Percentiles rank a stretch among this genome's conserved stretches.
Evolutionary conservation across 1,140 invertebrate species (phyloP).

Genomic region (Lepidurus arcticus): DNA sequence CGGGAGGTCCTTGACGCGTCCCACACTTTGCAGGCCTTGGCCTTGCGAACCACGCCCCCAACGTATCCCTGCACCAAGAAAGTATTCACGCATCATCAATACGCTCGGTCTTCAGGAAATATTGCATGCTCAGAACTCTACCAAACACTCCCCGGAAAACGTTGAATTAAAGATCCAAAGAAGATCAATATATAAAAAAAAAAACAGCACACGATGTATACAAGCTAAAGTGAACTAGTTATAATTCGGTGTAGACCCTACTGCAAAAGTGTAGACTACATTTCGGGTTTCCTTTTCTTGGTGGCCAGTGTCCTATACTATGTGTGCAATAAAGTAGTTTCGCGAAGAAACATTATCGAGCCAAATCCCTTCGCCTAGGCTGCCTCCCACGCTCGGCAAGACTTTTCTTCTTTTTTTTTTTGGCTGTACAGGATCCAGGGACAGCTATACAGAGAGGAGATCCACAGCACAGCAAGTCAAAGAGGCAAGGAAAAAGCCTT

Average conservation of each 20-base stretch:
- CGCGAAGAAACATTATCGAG: no score
- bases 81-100: neutral
- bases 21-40: constrained; percentile 97
- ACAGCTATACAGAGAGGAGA: neutral
- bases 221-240: no score
- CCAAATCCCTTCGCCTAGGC: neutral
- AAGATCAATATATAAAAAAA: no score
- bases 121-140: neutral
- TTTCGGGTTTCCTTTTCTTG: no score
- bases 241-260: no score
- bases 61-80: neutral
- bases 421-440: neutral
- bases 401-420: neutral
- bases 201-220: no score
- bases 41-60: constrained; percentile 69
- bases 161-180: no score
- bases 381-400: neutral
- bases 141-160: no score
- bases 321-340: no score
- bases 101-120: neutral
- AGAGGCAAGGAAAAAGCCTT: constrained; percentile 2
- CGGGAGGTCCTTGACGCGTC: constrained; percentile 87
- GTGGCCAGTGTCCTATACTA: no score
- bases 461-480: constrained; percentile 15
- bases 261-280: no score